These are phyloP conservation scores for Batillaria attramentaria DNA, from an alignment of 1,140 invertebrate species.

Conservation along the genomic window DNA sequence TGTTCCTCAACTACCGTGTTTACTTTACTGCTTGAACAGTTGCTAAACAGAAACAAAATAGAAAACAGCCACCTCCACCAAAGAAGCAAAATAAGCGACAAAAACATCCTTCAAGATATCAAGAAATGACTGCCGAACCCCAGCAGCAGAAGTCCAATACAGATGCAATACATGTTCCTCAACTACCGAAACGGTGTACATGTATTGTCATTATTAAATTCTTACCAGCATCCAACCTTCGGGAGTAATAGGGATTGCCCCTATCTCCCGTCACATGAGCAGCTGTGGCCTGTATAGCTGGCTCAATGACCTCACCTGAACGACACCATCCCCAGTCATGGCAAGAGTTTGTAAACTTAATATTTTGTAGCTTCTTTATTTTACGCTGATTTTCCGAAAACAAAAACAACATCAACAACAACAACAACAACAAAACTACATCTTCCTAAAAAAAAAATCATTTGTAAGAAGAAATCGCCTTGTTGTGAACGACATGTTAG, in stretches of 20 bases:
- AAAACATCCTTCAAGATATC: neutral
- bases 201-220: too few species aligned
- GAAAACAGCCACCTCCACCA: neutral
- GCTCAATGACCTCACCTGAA: neutral
- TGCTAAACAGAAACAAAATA: neutral
- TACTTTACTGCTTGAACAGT: too few species aligned
- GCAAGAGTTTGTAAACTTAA: neutral
- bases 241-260: neutral
- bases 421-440: too few species aligned
- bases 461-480: too few species aligned
- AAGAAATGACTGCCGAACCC: neutral
- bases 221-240: too few species aligned
- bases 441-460: too few species aligned
- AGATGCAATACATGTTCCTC: neutral
- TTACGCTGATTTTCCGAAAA: neutral
- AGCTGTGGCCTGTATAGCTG: neutral
- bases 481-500: too few species aligned
- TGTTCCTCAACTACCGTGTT: conserved; percentile 4
- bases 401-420: too few species aligned
- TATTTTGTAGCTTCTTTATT: neutral
- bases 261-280: conserved; percentile 15
- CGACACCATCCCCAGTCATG: neutral
- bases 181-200: neutral
- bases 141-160: neutral
- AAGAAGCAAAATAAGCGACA: neutral